Conservation (phyloP, 2,888 invertebrate genomes). For the Clostera curtula region DNA sequence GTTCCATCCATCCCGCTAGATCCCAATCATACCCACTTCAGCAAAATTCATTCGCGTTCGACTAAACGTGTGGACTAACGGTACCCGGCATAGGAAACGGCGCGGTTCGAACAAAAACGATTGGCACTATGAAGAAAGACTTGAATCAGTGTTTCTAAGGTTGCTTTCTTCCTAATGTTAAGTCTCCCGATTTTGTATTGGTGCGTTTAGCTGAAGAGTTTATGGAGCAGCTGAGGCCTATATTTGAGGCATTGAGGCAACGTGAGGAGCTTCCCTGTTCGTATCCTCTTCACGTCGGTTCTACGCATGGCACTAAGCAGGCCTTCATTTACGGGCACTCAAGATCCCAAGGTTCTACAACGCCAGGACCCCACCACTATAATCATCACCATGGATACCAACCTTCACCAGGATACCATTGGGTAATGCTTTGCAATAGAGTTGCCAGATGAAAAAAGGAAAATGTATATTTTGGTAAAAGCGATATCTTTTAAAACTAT, state of each 20-base stretch:
- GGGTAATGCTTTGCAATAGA: conserved; percentile 81
- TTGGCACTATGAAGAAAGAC: conserved; percentile 70
- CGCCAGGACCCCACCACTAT: conserved; percentile 78
- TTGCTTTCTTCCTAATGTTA: conserved; percentile 45
- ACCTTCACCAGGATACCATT: conserved; percentile 83
- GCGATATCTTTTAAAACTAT: too few species aligned
- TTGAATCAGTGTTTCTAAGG: conserved; percentile 33
- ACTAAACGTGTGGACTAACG: conserved; percentile 62
- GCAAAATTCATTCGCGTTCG: conserved; percentile 44
- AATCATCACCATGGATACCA: conserved; percentile 81
- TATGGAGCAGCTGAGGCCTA: conserved; percentile 96
- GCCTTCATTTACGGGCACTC: conserved; percentile 77
- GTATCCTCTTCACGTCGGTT: conserved; percentile 90
- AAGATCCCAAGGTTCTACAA: conserved; percentile 77
- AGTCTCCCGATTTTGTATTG: conserved; percentile 67
- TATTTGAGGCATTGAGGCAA: conserved; percentile 94
- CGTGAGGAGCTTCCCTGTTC: conserved; percentile 93
- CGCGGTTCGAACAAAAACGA: conserved; percentile 53
- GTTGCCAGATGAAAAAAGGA: too few species aligned
- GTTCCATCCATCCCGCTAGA: conserved; percentile 57
- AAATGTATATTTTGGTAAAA: too few species aligned
- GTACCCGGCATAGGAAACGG: conserved; percentile 40
- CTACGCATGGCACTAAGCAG: conserved; percentile 77
- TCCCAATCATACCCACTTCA: conserved; percentile 54
- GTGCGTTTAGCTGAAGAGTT: conserved; percentile 90